phyloP scores from a whole-genome alignment of 2,113 vertebrate species.

The Leptocoma aspasia region DNA sequence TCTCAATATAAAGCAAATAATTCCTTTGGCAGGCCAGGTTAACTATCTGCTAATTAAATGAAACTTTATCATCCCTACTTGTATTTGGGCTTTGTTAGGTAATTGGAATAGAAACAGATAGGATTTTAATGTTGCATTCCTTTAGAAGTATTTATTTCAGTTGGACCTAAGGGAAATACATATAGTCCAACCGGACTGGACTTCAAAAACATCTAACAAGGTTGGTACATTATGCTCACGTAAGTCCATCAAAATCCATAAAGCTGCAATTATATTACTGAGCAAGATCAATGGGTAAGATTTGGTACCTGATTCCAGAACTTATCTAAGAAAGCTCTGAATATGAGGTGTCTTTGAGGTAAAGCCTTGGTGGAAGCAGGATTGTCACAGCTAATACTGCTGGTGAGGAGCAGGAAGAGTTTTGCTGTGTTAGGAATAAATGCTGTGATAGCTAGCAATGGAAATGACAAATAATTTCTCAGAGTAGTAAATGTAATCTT shows the following conservation, averaged over 20 bases:
- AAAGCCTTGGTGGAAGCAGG: neutral
- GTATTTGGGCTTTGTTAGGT: neutral
- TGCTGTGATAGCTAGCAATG: neutral
- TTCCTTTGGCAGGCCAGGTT: neutral
- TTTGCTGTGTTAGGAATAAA: neutral
- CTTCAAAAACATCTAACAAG: neutral
- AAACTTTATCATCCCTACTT: neutral
- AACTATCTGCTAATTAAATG: neutral
- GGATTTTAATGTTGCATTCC: neutral
- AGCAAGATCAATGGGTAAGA: neutral
- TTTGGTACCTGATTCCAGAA: neutral
- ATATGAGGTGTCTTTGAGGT: neutral
- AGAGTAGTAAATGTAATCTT: constrained; percentile 14
- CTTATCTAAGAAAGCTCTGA: neutral
- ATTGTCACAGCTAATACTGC: neutral
- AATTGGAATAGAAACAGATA: neutral
- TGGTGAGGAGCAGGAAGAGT: neutral
- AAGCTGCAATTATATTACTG: neutral
- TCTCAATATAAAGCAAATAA: neutral
- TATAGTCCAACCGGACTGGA: neutral
- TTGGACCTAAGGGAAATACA: neutral
- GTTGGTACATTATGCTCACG: neutral
- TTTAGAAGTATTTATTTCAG: neutral
- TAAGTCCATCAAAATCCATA: neutral
- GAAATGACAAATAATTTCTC: constrained; percentile 10